A percentile compares a stretch with the other conserved stretches of the same genome.
Conservation (phyloP, 2,797 vertebrate species). For the Adelosebastes latens region DNA sequence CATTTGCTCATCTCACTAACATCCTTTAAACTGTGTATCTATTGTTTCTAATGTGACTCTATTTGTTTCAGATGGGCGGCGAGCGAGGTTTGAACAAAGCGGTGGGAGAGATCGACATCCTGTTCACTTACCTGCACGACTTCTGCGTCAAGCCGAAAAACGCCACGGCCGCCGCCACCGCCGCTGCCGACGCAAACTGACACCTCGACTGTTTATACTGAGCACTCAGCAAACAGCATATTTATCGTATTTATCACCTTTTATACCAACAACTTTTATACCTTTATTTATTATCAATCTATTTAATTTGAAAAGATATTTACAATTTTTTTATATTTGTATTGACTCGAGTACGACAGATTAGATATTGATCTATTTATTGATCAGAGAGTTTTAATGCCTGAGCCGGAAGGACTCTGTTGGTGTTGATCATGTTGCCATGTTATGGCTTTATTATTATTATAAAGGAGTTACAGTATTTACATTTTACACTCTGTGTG, state of each 20-base stretch:
- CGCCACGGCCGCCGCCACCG: background rate
- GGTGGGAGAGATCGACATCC: slow-evolving; percentile 69
- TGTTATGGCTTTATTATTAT: slow-evolving; percentile 33
- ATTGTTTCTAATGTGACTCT: background rate
- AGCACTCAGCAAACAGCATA: background rate
- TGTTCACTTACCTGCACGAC: slow-evolving; percentile 70
- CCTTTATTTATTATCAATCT: slow-evolving; percentile 61
- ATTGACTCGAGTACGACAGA: background rate
- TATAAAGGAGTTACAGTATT: slow-evolving; percentile 29
- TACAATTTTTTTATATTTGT: slow-evolving; percentile 53
- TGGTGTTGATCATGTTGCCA: slow-evolving; percentile 49
- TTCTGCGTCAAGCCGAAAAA: slow-evolving; percentile 44
- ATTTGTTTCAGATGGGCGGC: slow-evolving; percentile 50
- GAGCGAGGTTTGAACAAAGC: slow-evolving; percentile 61
- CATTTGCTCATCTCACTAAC: background rate
- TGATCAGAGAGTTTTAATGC: slow-evolving; percentile 33
- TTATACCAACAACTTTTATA: slow-evolving; percentile 45
- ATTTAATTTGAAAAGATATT: slow-evolving; percentile 52
- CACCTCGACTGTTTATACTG: background rate
- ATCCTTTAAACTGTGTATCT: background rate
- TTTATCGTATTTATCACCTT: slow-evolving; percentile 42
- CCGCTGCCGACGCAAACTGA: rapidly evolving
- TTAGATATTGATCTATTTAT: slow-evolving; percentile 58
- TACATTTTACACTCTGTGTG: background rate
- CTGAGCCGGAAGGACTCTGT: background rate